A percentile compares a stretch with the other conserved stretches of the same genome.
Conservation (phyloP, 2,888 invertebrate genomes). For the Epinotia bilunana region DNA sequence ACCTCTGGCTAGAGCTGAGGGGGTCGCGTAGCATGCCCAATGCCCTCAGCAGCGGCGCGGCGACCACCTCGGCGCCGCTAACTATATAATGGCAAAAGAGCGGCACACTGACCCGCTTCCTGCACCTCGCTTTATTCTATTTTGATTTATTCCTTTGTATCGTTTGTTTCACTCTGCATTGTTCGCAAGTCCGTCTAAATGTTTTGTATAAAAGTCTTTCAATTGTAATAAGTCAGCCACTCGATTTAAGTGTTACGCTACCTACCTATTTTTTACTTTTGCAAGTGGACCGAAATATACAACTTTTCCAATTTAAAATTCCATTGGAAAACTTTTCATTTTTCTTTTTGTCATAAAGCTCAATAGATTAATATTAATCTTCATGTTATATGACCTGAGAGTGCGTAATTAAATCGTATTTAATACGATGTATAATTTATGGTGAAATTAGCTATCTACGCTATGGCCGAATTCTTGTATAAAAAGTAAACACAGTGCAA, state of each 20-base stretch:
- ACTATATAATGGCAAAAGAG: slow-evolving; percentile 16
- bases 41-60: neutral
- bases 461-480: no score
- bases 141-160: slow-evolving; percentile 49
- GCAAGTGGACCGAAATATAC: neutral
- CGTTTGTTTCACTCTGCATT: slow-evolving; percentile 33
- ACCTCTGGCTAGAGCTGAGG: neutral
- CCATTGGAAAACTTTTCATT: no score
- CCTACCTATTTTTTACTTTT: neutral
- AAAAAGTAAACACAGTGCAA: no score
- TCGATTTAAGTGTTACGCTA: neutral
- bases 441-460: no score
- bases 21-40: neutral
- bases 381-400: no score
- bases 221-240: neutral
- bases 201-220: slow-evolving; percentile 7
- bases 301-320: neutral
- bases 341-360: no score
- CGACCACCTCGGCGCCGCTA: neutral
- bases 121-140: slow-evolving; percentile 47
- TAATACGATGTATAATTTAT: no score
- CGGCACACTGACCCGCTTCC: slow-evolving; percentile 57
- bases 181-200: slow-evolving; percentile 16
- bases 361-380: no score
- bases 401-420: no score